Percentiles rank a stretch among this genome's conserved stretches.
Evolutionary conservation across 37 sponge, comb jelly and placozoan species (phyloP).

Genomic region (Hormiphora californensis): DNA sequence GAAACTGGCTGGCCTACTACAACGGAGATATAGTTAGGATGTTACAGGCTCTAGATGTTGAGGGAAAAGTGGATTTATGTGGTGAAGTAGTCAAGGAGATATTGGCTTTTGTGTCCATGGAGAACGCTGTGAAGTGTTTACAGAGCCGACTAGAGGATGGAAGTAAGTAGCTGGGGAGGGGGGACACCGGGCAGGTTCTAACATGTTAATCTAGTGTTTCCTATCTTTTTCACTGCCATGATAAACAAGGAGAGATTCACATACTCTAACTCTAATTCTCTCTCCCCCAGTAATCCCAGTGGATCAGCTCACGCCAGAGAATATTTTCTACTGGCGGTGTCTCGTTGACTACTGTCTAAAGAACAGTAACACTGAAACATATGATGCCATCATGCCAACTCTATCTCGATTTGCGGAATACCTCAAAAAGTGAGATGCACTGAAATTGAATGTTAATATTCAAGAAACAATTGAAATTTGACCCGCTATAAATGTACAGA

Average conservation of each 20-base stretch:
- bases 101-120: not conserved
- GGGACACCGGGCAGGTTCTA: no score
- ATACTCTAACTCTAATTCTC: no score
- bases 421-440: conserved; percentile 49
- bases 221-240: no score
- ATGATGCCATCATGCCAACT: conserved; percentile 37
- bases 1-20: conserved; percentile 36
- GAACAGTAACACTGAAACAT: not conserved
- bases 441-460: no score
- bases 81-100: conserved; percentile 35
- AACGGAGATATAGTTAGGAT: conserved; percentile 11
- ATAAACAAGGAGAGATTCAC: no score
- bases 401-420: conserved; percentile 22
- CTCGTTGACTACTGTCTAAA: not conserved
- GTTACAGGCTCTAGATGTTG: conserved; percentile 11
- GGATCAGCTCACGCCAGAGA: conserved; percentile 6
- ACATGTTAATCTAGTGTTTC: no score
- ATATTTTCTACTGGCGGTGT: conserved; percentile 35
- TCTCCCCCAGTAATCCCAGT: conserved; percentile 23
- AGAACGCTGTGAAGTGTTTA: conserved; percentile 3
- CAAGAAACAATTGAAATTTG: no score
- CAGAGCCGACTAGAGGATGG: not conserved
- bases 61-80: conserved; percentile 36
- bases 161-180: conserved; percentile 1
- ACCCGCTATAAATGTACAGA: no score